phyloP scores from a whole-genome alignment of 1,140 invertebrate species.

The Oedothorax gibbosus region DNA sequence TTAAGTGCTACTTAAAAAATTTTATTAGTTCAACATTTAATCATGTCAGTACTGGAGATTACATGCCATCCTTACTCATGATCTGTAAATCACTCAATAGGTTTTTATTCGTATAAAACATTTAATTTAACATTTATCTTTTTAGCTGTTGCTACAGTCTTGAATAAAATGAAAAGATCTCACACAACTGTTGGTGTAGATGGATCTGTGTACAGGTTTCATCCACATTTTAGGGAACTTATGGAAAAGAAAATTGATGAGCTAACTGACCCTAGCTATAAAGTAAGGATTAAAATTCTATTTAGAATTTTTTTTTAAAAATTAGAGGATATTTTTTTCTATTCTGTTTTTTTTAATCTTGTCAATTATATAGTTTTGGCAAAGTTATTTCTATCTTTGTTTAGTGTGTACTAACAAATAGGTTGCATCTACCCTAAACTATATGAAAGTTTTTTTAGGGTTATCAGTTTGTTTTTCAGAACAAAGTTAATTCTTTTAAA shows the following conservation, averaged over 20 bases:
- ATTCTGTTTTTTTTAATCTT: no score
- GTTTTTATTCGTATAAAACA: not conserved
- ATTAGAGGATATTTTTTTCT: no score
- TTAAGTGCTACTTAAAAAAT: no score
- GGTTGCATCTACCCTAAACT: no score
- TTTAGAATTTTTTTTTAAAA: no score
- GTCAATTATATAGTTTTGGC: no score
- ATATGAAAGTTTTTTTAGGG: no score
- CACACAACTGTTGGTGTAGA: conserved; percentile 96
- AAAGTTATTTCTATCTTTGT: not conserved
- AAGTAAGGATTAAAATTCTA: conserved; percentile 53
- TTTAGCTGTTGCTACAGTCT: conserved; percentile 72
- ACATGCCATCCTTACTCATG: not conserved
- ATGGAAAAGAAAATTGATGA: conserved; percentile 92
- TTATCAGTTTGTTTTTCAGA: no score
- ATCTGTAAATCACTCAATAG: not conserved
- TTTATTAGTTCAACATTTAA: no score
- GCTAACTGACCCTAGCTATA: conserved; percentile 74
- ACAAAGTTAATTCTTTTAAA: no score
- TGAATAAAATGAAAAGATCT: conserved; percentile 82
- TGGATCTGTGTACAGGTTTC: conserved; percentile 97
- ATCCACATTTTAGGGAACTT: conserved; percentile 95
- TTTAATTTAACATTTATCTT: no score
- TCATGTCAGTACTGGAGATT: no score
- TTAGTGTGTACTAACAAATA: not conserved